Base-by-base conservation (phyloP, 2,888 invertebrate species). In the Cryptocephalus primarius region DNA sequence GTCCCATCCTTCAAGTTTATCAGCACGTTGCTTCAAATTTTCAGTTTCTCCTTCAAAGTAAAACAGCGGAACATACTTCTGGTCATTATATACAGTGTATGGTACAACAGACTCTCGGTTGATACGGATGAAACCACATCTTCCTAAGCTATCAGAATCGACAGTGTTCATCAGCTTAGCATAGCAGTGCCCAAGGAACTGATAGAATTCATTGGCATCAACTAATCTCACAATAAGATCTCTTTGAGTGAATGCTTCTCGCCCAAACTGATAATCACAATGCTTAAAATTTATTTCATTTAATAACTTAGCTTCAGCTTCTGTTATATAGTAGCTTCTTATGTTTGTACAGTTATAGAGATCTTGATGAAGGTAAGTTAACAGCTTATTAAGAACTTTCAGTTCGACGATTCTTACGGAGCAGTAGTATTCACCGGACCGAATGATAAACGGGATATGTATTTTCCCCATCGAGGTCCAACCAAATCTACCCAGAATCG, bases 391-490 rank as follows among this genome's bases (percentile, higher is more conserved):
- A 22, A 93, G 76, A 41, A 93, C 76, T 69, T 93, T 93, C 62
- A 83, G 79, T 69, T 95, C 95, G 22, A 94, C 87, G 82, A 95
- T 92, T 46, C 92, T 79, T 44, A 95, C 93, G n/a, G 93, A 88
- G 65, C 91, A 89, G 68, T 88, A 94, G 66, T 86, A 86, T 65
- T 89, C 89, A 12, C 82, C 78, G 44, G 82, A 79, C 13, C 95
- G 78, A 63, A 85, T 83, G 55, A 95, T 88, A 68, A 87, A 93
- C 1, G 95, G 95, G 64, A 95, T 87, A 68, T 84, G 82, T 58
- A 80, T 81, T 62, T 86, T 86, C 51, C 89, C 91, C 43, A 94
- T 80, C 59, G 83, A 83, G 49, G 85, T 84, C 94, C 94, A 95
- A 44, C 92, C 92, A 68, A 94, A 95, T 61, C 87, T 81, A 38